Conservation (phyloP, 2,888 invertebrate genomes). For the Caenorhabditis sp. region DNA sequence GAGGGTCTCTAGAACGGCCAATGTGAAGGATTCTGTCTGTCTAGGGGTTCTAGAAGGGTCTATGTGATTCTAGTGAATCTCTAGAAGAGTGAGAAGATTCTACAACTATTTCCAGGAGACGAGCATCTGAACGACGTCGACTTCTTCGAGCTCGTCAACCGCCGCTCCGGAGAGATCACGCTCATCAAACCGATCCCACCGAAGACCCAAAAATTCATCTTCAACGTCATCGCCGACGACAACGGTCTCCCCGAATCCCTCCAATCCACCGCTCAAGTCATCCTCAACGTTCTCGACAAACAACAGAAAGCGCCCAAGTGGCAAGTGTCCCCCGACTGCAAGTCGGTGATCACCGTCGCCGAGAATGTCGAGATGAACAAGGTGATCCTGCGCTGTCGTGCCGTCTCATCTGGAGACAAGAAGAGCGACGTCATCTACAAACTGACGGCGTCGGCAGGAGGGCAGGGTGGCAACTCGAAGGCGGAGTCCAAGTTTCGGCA, state of each 20-base stretch:
- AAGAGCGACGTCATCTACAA: slow-evolving; percentile 48
- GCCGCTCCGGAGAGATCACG: slow-evolving; percentile 72
- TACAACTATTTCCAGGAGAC: slow-evolving; percentile 50
- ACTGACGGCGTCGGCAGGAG: slow-evolving; percentile 61
- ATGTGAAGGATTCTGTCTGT: too few relatives aligned
- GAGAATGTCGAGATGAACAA: slow-evolving; percentile 80
- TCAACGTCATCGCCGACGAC: slow-evolving; percentile 90
- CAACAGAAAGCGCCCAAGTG: slow-evolving; percentile 80
- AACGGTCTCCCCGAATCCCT: slow-evolving; percentile 87
- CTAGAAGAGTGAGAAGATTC: too few relatives aligned
- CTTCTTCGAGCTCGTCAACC: slow-evolving; percentile 70
- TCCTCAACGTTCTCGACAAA: slow-evolving; percentile 84
- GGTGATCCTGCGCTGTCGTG: slow-evolving; percentile 78
- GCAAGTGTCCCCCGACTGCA: slow-evolving; percentile 76
- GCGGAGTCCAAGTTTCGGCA: slow-evolving; percentile 79
- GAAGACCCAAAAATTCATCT: slow-evolving; percentile 82
- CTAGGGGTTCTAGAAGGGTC: too few relatives aligned
- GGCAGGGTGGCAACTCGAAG: slow-evolving; percentile 58
- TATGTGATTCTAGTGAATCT: too few relatives aligned
- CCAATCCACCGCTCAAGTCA: slow-evolving; percentile 89
- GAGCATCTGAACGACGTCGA: slow-evolving; percentile 72
- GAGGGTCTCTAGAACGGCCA: too few relatives aligned
- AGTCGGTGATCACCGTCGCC: slow-evolving; percentile 68
- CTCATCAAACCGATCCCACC: slow-evolving; percentile 71
- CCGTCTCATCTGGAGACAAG: slow-evolving; percentile 72